Base-by-base conservation (phyloP, 2,888 invertebrate species). In the Prosopocoilus inquinatus region DNA sequence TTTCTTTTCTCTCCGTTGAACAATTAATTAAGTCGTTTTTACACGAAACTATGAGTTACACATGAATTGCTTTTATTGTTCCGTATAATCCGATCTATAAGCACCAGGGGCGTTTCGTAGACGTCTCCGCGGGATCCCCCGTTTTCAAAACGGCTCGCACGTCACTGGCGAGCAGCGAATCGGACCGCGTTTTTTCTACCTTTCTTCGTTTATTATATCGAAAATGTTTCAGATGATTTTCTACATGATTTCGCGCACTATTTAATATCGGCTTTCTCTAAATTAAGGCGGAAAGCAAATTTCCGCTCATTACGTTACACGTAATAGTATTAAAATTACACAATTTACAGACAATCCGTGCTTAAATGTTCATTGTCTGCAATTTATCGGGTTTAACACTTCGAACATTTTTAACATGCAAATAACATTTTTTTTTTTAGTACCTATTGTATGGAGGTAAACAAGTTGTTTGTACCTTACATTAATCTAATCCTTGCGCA, bases 1-100 rank as follows among this genome's bases (percentile, higher is more conserved):
- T 16, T 9, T 16, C 3, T 9, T 48, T 12, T 16, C 47, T 28
- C 32, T 47, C 16, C 9, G 12, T 28, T 11, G n/a, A 12, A 28
- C 33, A 28, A 8, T 33, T 11, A 48, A 48, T 48, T 48, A 48
- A 48, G 33, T 48, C 11, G 9, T 33, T 35, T 48, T 48, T 48
- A 13, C 32, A 48, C 33, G 11, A 33, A 48, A 32, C 13, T 48
- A 15, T n/a, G 11, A 33, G 20, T 48, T 35, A 47, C 48, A 48
- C 32, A 35, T 35, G 34, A 48, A 11, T 35, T 48, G 13, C 13
- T 48, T 48, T 9, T 13, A 48, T 13, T 48, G 28, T 28, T 32
- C 28, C 47, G 47, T 47, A 13, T 47, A 28, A 33, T 35, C 35
- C 35, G 15, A 13, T 41, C 41, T 11, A 16, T 15, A 15, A 13